A percentile compares a stretch with the other conserved stretches of the same genome.
These are phyloP conservation scores for Pyrgus malvae DNA, from an alignment of 2,888 invertebrate species.

Conservation along the genomic window DNA sequence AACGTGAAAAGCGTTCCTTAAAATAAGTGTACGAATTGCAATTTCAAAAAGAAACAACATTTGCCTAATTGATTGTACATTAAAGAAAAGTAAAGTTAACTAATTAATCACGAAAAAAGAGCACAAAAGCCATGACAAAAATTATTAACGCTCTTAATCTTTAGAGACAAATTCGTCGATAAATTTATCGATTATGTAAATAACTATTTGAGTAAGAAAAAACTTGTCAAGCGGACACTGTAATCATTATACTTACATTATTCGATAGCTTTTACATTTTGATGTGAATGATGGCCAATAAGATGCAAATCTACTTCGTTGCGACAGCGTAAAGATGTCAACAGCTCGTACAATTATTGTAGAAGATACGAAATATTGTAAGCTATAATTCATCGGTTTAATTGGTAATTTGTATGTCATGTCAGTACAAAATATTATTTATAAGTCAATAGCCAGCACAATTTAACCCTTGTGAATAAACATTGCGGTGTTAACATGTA, in stretches of 20 bases:
- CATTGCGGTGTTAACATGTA: slow-evolving; percentile 28
- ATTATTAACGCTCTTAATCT: too few relatives aligned
- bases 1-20: too few relatives aligned
- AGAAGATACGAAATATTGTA: slow-evolving; percentile 7
- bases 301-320: slow-evolving; percentile 6
- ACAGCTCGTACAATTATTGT: slow-evolving; percentile 9
- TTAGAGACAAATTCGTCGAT: too few relatives aligned
- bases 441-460: slow-evolving; percentile 5
- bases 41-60: too few relatives aligned
- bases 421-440: slow-evolving; percentile 22
- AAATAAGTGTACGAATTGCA: too few relatives aligned
- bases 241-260: neutral
- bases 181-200: too few relatives aligned
- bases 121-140: too few relatives aligned
- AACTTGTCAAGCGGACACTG: too few relatives aligned
- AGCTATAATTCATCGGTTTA: slow-evolving; percentile 15
- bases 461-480: slow-evolving; percentile 16
- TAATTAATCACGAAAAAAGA: too few relatives aligned
- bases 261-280: neutral
- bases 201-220: too few relatives aligned
- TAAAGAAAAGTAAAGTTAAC: too few relatives aligned
- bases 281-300: neutral
- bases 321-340: slow-evolving; percentile 14
- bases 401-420: slow-evolving; percentile 24
- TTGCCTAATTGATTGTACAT: too few relatives aligned